Percentiles rank a stretch among this genome's conserved stretches.
These are phyloP conservation scores for Theonella swinhoei DNA, from an alignment of 37 sponge, comb jelly and placozoan species.

Conservation along the genomic window DNA sequence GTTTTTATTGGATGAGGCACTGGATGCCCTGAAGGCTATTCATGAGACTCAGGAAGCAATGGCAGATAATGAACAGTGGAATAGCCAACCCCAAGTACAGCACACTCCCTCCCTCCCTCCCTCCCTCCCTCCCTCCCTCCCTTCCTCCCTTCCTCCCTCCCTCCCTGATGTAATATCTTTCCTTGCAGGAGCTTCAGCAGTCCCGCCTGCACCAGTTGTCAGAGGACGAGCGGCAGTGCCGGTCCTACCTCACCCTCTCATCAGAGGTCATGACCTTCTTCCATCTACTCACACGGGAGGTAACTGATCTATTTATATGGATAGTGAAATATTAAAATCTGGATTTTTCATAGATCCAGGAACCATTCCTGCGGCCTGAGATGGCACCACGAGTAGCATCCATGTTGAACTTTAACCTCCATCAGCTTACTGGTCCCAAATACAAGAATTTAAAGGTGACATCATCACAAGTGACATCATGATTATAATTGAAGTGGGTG, in stretches of 20 bases:
- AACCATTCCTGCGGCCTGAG: slow-evolving; percentile 30
- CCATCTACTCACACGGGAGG: slow-evolving; percentile 79
- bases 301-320: slow-evolving; percentile 83
- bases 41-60: slow-evolving; percentile 92
- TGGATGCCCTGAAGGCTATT: slow-evolving; percentile 89
- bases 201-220: slow-evolving; percentile 78
- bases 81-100: slow-evolving; percentile 67
- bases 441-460: slow-evolving; percentile 83
- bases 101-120: neutral
- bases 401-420: slow-evolving; percentile 95
- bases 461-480: neutral
- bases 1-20: slow-evolving; percentile 92
- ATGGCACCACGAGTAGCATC: slow-evolving; percentile 72
- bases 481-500: neutral
- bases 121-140: neutral
- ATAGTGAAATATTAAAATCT: slow-evolving; percentile 39
- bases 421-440: slow-evolving; percentile 95
- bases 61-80: slow-evolving; percentile 73
- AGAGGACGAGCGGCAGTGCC: slow-evolving; percentile 92
- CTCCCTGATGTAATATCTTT: slow-evolving; percentile 1
- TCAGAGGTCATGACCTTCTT: slow-evolving; percentile 86
- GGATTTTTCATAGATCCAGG: neutral
- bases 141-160: neutral
- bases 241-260: slow-evolving; percentile 90
- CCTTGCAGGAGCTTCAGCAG: slow-evolving; percentile 62